A percentile compares a stretch with the other conserved stretches of the same genome.
These are phyloP conservation scores for Ciconia maguari DNA, from an alignment of 2,113 vertebrate genomes.

Conservation along the genomic window DNA sequence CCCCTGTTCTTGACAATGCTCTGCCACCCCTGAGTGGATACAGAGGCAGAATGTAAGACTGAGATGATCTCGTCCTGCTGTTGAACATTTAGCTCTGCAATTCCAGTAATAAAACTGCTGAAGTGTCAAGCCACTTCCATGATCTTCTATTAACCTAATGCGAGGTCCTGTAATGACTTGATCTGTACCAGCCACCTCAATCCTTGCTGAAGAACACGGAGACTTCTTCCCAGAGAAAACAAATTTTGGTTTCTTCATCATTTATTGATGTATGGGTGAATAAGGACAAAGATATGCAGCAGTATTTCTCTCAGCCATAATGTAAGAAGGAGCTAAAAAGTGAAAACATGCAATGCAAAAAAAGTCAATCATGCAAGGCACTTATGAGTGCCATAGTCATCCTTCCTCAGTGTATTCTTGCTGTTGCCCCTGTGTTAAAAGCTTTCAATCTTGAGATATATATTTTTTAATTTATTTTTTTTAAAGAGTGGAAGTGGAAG, in stretches of 20 bases:
- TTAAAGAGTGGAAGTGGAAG: not conserved
- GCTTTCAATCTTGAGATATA: not conserved
- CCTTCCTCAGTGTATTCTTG: not conserved
- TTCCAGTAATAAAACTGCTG: not conserved
- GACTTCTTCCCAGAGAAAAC: not conserved
- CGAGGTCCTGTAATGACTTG: not conserved
- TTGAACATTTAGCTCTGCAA: not conserved
- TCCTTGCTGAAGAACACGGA: not conserved
- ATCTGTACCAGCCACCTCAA: not conserved
- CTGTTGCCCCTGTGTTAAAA: not conserved
- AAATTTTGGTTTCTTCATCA: not conserved
- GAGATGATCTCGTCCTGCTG: not conserved
- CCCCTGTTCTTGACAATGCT: not conserved
- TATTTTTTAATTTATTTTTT: not conserved
- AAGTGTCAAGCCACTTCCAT: not conserved
- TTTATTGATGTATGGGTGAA: not conserved
- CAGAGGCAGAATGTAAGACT: not conserved
- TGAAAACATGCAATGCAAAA: not conserved
- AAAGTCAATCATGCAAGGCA: not conserved
- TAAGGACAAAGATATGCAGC: not conserved
- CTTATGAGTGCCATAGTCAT: not conserved
- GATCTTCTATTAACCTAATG: not conserved
- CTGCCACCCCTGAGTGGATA: not conserved
- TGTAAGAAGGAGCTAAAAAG: not conserved
- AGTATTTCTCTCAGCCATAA: not conserved